Evolutionary conservation across 2,888 invertebrate genomes (phyloP), one percentile per base, ranked within the genome.

Genomic region (Chloromyia formosa): DNA sequence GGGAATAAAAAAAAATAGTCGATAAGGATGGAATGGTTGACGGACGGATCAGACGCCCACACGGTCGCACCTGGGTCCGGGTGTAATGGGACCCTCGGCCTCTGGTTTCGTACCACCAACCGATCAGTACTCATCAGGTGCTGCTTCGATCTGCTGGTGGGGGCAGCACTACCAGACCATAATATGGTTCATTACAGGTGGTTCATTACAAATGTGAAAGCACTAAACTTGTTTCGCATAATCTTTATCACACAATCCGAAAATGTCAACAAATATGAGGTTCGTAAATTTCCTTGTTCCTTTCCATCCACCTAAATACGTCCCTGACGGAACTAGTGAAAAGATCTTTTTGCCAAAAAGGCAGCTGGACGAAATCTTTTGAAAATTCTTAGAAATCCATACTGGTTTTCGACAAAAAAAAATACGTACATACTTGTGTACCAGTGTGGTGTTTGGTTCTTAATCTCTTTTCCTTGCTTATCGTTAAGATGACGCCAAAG

Each of bases 281-380:
- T 12, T 22, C 27, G 5, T 60, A 23, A 60, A 60, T n/a, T 23
- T 22, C 23, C 27, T 60, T 56, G 56, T 20, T 60, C 20, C 5
- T 23, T 22, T 60, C 20, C 60, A 60, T 23, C 4, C 27, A 14
- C 60, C 60, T 23, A 60, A 60, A 60, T 14, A 23, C 23, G 60
- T 10, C 60, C 60, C 23, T 60, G 60, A 60, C 60, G 20, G 20
- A 23, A 23, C 60, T 23, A 60, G 60, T 23, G 23, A n/a, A 60
- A 10, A 22, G 23, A 60, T 23, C 9, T 20, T 66, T 45, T 35
- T 23, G 66, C 66, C 45, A 35, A 66, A 61, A 66, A 66, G 49
- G 66, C 66, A 66, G 66, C 49, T 66, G 66, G 12, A 66, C 66
- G 9, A 66, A 49, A 66, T 66, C 66, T 66, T 66, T 45, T 45